Conservation (phyloP, 2,797 vertebrate genomes). For the Girardinus metallicus region DNA sequence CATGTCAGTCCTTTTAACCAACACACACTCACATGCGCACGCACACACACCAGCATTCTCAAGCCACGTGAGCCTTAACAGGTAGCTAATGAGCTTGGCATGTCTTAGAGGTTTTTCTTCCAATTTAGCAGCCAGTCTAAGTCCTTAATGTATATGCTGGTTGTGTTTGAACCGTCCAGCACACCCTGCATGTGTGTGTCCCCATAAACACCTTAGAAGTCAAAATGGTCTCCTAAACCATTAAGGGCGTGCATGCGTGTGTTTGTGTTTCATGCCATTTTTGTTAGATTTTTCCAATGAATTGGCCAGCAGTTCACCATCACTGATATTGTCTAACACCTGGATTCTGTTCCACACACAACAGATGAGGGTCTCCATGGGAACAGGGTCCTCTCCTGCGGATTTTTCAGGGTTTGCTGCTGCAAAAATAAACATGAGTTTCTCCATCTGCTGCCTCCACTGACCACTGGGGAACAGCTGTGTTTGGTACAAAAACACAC, state of each 20-base stretch:
- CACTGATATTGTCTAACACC: conserved; percentile 41
- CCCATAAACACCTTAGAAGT: too few species aligned
- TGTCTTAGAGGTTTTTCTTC: conserved; percentile 39
- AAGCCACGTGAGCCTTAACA: conserved; percentile 38
- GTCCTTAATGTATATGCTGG: conserved; percentile 24
- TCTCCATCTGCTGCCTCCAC: conserved; percentile 13
- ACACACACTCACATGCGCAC: not conserved
- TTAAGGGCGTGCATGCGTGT: conserved; percentile 2
- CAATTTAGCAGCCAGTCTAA: conserved; percentile 30
- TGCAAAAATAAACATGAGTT: conserved; percentile 26
- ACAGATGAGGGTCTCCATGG: conserved; percentile 53
- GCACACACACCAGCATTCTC: conserved; percentile 9
- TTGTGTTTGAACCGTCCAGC: not conserved
- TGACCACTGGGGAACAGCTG: not conserved
- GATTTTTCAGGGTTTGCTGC: conserved; percentile 20
- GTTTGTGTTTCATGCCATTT: conserved; percentile 9
- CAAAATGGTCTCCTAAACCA: too few species aligned
- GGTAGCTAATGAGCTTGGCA: conserved; percentile 54
- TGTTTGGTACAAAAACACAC: not conserved
- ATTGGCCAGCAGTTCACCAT: conserved; percentile 10
- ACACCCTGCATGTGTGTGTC: not conserved
- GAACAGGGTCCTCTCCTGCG: conserved; percentile 39
- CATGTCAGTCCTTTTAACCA: not conserved
- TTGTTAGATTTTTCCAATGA: conserved; percentile 21
- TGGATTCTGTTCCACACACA: conserved; percentile 26